Evolutionary conservation across 1,140 invertebrate species (phyloP), one percentile per base, ranked within the genome.

Genomic region (Ectropis grisescens): DNA sequence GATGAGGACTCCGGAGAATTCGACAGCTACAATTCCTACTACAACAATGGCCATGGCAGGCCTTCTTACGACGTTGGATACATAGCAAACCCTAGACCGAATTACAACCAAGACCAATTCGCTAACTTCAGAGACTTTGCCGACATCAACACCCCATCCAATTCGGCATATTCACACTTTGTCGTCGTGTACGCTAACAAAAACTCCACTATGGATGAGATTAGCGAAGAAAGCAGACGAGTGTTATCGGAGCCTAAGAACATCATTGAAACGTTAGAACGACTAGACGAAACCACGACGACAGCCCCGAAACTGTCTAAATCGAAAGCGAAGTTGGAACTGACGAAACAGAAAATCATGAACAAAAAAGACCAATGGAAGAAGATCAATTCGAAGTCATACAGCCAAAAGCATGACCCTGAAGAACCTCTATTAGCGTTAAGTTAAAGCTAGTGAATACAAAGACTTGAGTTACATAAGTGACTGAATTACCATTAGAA

Each of bases 101-200:
- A 85, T 38, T 86, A 85, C 42, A 87, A 88, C 22, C 89, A 86
- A 53, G 85, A 92, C 49, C 91, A 92, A 56, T 95, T 95, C 53
- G 91, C 92, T 2, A 93, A 94, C 57, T 95, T 95, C 80, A 86
- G 91, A 41, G 93, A 95, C 55, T 95, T 95, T 56, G 93, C 93
- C 1, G 93, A 95, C 50, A 93, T 94, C 13, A 94, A 93, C 24
- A 89, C 91, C 4, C 91, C 91, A 7, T 87, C 91, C 0, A 91
- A 92, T 57, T 87, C 91, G 1, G 90, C 91, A 2, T 94, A 90
- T 61, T 94, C 92, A 0, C 90, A 94, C 47, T 88, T 89, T 37
- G 90, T 93, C 11, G 90, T 94, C 0, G 91, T 93, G 0, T 93
- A 93, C 58, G 88, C 89, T 0, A 92, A 91, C 39, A 90, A 91